Conservation (phyloP, 2,113 vertebrate species). For the Chascanopsetta lugubris region DNA sequence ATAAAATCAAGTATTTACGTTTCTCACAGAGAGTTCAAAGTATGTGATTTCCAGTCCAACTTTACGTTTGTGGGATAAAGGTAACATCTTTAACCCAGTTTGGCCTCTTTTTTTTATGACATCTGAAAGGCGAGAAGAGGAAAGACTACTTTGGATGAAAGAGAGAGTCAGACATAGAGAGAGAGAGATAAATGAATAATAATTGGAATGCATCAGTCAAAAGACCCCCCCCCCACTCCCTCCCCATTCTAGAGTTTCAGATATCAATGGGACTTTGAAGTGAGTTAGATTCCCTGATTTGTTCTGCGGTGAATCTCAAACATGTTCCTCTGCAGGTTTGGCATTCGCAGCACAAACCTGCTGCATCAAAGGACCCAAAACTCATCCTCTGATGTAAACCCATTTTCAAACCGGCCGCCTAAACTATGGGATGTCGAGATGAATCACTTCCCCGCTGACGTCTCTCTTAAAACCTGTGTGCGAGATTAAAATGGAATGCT, state of each 20-base stretch:
- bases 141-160: conserved; percentile 1
- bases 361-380: not conserved
- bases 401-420: conserved; percentile 11
- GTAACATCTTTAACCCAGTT: not conserved
- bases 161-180: not conserved
- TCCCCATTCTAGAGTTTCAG: conserved; percentile 13
- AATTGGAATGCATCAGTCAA: conserved; percentile 23
- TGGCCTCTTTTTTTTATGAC: not conserved
- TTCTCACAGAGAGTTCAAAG: not conserved
- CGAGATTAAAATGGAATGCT: conserved; percentile 28
- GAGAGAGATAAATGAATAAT: not conserved
- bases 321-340: conserved; percentile 14
- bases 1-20: no score
- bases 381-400: conserved; percentile 35
- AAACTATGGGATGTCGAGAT: not conserved
- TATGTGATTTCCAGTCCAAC: not conserved
- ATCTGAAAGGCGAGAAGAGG: not conserved
- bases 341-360: not conserved
- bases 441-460: not conserved
- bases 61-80: not conserved
- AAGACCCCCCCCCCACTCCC: no score
- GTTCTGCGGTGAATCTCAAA: conserved; percentile 35
- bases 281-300: conserved; percentile 36
- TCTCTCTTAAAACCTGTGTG: conserved; percentile 4
- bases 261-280: conserved; percentile 39